phyloP scores from a whole-genome alignment of 2,113 vertebrate genomes.

The Poeciliopsis retropinna region DNA sequence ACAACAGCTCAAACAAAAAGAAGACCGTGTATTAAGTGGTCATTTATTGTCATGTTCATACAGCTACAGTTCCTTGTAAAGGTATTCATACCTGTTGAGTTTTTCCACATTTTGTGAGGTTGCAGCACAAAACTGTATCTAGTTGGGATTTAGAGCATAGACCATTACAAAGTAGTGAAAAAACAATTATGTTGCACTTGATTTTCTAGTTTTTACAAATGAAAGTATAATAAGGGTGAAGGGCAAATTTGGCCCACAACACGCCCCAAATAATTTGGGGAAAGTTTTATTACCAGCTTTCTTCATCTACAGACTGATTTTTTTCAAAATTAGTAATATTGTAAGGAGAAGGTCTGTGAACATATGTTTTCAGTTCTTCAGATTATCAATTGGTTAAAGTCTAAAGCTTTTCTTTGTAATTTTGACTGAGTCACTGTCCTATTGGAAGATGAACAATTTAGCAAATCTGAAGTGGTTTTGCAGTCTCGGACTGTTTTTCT shows the following conservation, averaged over 20 bases:
- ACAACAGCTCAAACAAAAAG: conserved; percentile 61
- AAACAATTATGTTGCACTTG: no score
- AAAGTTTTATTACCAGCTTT: no score
- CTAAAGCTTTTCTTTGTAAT: background rate
- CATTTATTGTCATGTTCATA: conserved; percentile 35
- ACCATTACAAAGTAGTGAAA: background rate
- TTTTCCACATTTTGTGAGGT: background rate
- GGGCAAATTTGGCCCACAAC: background rate
- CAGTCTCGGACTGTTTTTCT: background rate
- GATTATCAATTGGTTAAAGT: background rate
- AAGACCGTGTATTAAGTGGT: conserved; percentile 35
- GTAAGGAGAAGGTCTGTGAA: background rate
- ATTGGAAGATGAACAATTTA: background rate
- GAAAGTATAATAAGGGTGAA: background rate
- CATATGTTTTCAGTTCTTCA: background rate
- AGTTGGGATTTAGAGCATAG: background rate
- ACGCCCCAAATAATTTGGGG: background rate
- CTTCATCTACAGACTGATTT: no score
- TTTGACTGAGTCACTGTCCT: background rate
- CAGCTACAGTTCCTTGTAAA: conserved; percentile 12
- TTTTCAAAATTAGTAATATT: background rate
- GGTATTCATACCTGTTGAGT: background rate
- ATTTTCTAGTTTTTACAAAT: background rate
- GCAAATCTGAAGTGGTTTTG: background rate
- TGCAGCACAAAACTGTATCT: background rate